Evolutionary conservation across 2,797 vertebrate genomes (phyloP).

Genomic region (Taeniopygia guttata): DNA sequence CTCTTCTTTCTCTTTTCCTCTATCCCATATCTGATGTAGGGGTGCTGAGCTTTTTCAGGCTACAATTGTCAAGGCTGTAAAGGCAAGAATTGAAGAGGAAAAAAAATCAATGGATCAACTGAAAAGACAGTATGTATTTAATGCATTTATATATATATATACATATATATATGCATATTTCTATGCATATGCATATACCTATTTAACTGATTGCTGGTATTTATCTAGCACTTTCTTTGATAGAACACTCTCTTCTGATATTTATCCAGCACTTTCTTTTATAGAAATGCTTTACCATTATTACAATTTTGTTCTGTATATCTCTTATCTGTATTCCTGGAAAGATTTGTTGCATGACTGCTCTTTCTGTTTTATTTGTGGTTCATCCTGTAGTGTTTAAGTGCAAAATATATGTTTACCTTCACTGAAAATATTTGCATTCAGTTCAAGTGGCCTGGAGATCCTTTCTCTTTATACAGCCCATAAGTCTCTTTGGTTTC

Average conservation of each 20-base stretch:
- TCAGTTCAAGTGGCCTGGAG: background rate
- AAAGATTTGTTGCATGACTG: background rate
- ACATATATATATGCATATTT: background rate
- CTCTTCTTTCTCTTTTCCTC: background rate
- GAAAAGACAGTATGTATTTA: constrained; percentile 92
- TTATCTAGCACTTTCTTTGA: background rate
- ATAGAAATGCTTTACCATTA: background rate
- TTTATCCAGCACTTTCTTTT: background rate
- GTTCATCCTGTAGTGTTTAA: background rate
- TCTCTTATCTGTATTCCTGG: background rate
- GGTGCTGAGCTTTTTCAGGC: constrained; percentile 98
- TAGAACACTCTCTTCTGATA: background rate
- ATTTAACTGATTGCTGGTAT: background rate
- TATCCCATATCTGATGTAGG: constrained; percentile 71
- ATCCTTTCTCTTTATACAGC: background rate
- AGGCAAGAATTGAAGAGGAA: constrained; percentile 95
- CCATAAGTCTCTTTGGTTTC: background rate
- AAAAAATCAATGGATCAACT: constrained; percentile 98
- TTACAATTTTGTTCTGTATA: background rate
- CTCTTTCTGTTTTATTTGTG: background rate
- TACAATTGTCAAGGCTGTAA: constrained; percentile 96
- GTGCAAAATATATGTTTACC: background rate
- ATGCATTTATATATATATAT: background rate
- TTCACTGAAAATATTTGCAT: background rate
- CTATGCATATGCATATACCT: background rate